Base-by-base conservation (phyloP, 2,888 invertebrate species). In the Apeira syringaria region DNA sequence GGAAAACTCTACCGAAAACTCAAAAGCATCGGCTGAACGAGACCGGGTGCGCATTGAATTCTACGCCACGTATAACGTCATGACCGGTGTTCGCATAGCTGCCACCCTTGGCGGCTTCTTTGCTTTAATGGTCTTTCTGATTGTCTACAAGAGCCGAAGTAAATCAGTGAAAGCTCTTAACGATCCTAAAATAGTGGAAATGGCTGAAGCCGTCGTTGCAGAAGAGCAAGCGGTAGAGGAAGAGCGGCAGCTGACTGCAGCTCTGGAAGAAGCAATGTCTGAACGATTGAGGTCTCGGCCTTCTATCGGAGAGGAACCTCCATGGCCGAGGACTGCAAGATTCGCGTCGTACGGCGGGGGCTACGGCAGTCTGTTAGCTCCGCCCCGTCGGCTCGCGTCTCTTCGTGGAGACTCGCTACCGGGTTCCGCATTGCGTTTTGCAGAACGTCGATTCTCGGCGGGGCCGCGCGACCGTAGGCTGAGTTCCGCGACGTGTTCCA, bases 21-120 rank as follows among this genome's bases (percentile, higher is more conserved):
- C 84, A 53, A 79, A 79, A 54, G 74, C 74, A n/a, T n/a, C n/a
- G 62, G 85, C 89, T 61, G 92, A 94, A 64, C 91, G 94, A 40
- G 94, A 95, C 74, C 92, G 93, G 67, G 91, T 94, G 65, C 94
- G 94, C 68, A 91, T 94, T 65, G 95, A 95, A 75, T 97, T 96
- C 88, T 97, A 96, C 91, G 94, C 94, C 65, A 96, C 96, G 22
- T 98, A 98, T 87, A 97, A 97, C 91, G 95, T 95, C 80, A 97
- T 97, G 97, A 97, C 97, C 65, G 97, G 97, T 57, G 94, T 97
- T 54, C 93, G 97, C 56, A 97, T 97, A 82, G 97, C 97, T 61
- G 96, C 96, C 61, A 97, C 97, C 2, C 91, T 98, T 36, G 97
- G 97, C 65, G 96, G 96, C 64, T 97, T 97, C 85, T 97, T 97